Conservation (phyloP, 2,888 invertebrate genomes). For the Meghimatium bilineatum region DNA sequence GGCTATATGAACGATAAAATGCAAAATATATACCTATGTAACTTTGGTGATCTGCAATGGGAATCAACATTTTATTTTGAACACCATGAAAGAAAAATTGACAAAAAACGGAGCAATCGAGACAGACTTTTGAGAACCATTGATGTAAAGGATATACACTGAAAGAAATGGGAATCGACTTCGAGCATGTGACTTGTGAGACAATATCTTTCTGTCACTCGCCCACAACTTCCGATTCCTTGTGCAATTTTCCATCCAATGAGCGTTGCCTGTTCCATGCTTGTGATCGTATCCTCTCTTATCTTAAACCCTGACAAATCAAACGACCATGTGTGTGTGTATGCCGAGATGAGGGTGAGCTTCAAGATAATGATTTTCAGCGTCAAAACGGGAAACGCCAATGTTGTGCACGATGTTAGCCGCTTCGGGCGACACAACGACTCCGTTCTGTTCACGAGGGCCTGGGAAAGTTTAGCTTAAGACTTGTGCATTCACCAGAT, state of each 20-base stretch:
- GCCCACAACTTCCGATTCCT: not conserved
- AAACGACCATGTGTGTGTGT: not conserved
- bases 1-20: no score
- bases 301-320: conserved; percentile 18
- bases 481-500: conserved; percentile 30
- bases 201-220: conserved; percentile 1
- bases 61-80: no score
- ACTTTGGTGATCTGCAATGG: no score
- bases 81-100: no score
- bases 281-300: not conserved
- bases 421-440: conserved; percentile 36
- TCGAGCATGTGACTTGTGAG: not conserved
- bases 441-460: not conserved
- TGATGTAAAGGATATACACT: not conserved
- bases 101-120: no score
- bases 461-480: conserved; percentile 2
- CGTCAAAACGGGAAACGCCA: conserved; percentile 5
- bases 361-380: not conserved
- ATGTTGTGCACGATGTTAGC: conserved; percentile 7
- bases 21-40: no score
- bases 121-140: no score
- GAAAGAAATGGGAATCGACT: not conserved
- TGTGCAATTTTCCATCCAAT: not conserved
- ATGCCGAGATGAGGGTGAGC: not conserved
- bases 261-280: not conserved